Evolutionary conservation across 1,140 invertebrate genomes (phyloP), one percentile per base, ranked within the genome.

Genomic region (Zeugodacus cucurbitae): DNA sequence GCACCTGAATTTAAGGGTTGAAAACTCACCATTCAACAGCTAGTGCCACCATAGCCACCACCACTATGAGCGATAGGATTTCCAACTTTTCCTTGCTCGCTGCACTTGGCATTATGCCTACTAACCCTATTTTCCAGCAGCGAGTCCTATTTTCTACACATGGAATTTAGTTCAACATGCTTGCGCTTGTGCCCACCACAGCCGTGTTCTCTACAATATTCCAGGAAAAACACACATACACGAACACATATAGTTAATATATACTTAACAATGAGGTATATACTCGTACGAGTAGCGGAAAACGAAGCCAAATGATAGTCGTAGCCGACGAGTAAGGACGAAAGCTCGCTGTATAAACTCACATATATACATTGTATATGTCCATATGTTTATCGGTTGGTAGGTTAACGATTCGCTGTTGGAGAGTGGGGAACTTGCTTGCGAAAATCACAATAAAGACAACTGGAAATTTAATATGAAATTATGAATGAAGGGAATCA

Each of bases 101-200:
- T 93, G 92, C 92, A 93, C 92, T 93, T 93, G 92, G 92, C 92
- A 93, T 92, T 92, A 92, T 92, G 92, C 92, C 92, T 93, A 93
- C 92, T 93, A 93, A 93, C 92, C 92, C 92, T 93, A 93, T 93
- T 93, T 93, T 91, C 88, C 92, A 88, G 85, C 78, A 90, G 89
- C 89, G 90, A 93, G 92, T 92, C 92, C 92, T 92, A 93, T 92
- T 93, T 89, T 89, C 88, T 88, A 59, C 26, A 32, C 22, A 64
- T 86, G 88, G 82, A 86, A 85, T 86, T 70, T 82, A 41, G 58
- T 88, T 88, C 57, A 59, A 58, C 48, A 59, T 48, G 26, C 57
- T 34, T 10, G 1, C 85, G 54, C 44, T 86, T 22, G 67, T 70
- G 41, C 57, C 85, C 90, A 91, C 90, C 90, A 91, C 34, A 34